These are phyloP conservation scores for Drosophila azteca DNA, from an alignment of 1,140 invertebrate species.

Conservation along the genomic window DNA sequence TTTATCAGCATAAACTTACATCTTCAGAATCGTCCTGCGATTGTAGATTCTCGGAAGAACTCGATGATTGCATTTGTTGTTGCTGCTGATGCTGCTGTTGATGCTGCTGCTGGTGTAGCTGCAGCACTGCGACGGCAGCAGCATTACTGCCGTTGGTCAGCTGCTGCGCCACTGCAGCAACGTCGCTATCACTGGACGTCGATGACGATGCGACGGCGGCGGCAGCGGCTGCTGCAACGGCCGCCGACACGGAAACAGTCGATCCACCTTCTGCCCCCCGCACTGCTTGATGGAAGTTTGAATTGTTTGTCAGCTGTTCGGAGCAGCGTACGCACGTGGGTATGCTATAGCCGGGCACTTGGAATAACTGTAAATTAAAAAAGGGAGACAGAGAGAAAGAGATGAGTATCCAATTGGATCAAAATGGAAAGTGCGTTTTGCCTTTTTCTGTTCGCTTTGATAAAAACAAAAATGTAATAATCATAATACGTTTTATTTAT, in stretches of 20 bases:
- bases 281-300: constrained; percentile 78
- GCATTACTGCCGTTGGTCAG: constrained; percentile 61
- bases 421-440: constrained; percentile 25
- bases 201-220: constrained; percentile 51
- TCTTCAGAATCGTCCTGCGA: constrained; percentile 82
- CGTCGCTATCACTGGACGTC: constrained; percentile 56
- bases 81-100: constrained; percentile 63
- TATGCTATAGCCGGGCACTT: constrained; percentile 83
- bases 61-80: constrained; percentile 80
- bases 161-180: constrained; percentile 47
- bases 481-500: constrained; percentile 54
- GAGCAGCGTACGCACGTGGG: constrained; percentile 83
- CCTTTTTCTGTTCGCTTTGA: neutral
- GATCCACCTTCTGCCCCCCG: constrained; percentile 51
- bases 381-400: constrained; percentile 19
- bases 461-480: constrained; percentile 42
- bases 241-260: constrained; percentile 33
- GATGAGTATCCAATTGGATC: constrained; percentile 36
- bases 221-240: constrained; percentile 47
- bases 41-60: constrained; percentile 82
- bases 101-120: constrained; percentile 59
- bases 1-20: constrained; percentile 53
- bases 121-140: constrained; percentile 59
- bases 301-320: constrained; percentile 81
- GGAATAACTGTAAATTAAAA: constrained; percentile 73